Conservation (phyloP, 2,113 vertebrate species). For the Lepisosteus osseus region DNA sequence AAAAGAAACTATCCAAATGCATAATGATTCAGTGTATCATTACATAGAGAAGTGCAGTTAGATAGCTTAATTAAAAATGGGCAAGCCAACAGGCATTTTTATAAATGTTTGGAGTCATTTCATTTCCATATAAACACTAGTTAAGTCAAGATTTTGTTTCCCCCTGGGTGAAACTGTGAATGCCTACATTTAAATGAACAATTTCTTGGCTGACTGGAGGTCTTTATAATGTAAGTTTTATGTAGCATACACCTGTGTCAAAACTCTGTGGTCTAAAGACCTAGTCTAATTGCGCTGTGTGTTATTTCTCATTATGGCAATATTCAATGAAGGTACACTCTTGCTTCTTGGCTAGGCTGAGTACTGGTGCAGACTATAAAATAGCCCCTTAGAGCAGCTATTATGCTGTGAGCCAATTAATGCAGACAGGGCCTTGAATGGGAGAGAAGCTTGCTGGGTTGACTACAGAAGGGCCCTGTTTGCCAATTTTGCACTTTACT, state of each 20-base stretch:
- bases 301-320: slow-evolving; percentile 45
- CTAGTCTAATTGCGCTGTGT: slow-evolving; percentile 39
- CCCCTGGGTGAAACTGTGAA: slow-evolving; percentile 30
- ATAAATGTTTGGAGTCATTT: slow-evolving; percentile 35
- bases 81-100: slow-evolving; percentile 41
- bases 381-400: slow-evolving; percentile 33
- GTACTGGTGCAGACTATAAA: slow-evolving; percentile 45
- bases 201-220: slow-evolving; percentile 36
- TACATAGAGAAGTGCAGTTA: slow-evolving; percentile 40
- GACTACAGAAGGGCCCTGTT: slow-evolving; percentile 8
- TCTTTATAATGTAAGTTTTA: slow-evolving; percentile 31
- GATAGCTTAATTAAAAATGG: slow-evolving; percentile 48
- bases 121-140: slow-evolving; percentile 28
- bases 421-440: not conserved
- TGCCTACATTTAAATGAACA: slow-evolving; percentile 33
- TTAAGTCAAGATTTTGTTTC: slow-evolving; percentile 40
- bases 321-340: slow-evolving; percentile 42
- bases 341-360: slow-evolving; percentile 37
- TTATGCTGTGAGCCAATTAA: slow-evolving; percentile 19
- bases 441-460: not conserved
- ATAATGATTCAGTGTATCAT: slow-evolving; percentile 13
- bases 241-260: slow-evolving; percentile 41
- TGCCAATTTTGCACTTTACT: slow-evolving; percentile 10
- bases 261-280: slow-evolving; percentile 35
- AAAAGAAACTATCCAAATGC: slow-evolving; percentile 30